Base-by-base conservation (phyloP, 1,140 invertebrate species). In the Coboldia fuscipes region DNA sequence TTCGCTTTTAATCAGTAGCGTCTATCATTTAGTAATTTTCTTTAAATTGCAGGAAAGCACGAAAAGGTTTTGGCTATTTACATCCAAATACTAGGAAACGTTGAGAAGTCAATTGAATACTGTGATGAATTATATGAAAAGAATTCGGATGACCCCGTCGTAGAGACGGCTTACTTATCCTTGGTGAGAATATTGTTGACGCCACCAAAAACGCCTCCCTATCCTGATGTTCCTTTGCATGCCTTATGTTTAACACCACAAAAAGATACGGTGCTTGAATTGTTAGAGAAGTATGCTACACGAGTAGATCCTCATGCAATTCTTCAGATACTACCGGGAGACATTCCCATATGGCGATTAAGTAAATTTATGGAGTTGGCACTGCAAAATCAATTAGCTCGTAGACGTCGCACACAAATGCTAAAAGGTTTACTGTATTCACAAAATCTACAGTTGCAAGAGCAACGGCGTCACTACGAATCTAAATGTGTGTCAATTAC, bases 41-140 rank as follows among this genome's bases (percentile, higher is more conserved):
- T n/a, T n/a, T n/a, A n/a, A n/a, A n/a, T n/a, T n/a, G n/a, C n/a
- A n/a, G n/a, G 73, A 28, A 82, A 92, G 60, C 78, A 96, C 34
- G 78, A 94, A 47, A 79, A 96, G 52, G 89, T 84, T 3, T 58
- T 98, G 27, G 72, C 75, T 1, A 89, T 97, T 48, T 97, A 96
- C 51, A 70, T 92, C 15, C 44, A 79, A 65, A 61, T 73, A 63
- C 45, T 72, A 73, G 73, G 83, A 29, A 76, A 97, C 57, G 66
- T 78, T 14, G 47, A 69, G 1, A 71, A 74, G 46, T 92, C 92
- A 1, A 73, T 81, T 45, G 56, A 71, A 35, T 96, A 94, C 59
- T 93, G 89, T 49, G 66, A 75, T 43, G 72, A 65, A 50, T 70
- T 77, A 34, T 70, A 68, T 37, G 42, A 56, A 30, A 62, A 53